Evolutionary conservation across 2,797 vertebrate genomes (phyloP).

Genomic region (Pangasius krempfi): DNA sequence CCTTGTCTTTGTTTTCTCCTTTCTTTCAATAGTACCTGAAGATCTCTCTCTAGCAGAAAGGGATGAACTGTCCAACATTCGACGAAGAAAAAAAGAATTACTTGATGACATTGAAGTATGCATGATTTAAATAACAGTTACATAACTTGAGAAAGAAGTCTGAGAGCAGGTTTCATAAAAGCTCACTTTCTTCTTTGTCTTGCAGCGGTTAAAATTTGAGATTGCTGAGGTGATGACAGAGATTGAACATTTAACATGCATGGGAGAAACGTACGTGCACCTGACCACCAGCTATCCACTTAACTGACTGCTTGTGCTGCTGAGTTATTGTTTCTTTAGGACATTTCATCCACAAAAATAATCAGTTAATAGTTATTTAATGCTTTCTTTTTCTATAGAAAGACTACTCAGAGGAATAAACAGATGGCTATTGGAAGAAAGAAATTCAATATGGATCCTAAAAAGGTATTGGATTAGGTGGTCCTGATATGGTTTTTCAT

Average conservation of each 20-base stretch:
- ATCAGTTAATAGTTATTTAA: background rate
- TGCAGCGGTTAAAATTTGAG: conserved; percentile 93
- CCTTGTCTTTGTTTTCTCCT: background rate
- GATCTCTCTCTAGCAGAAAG: conserved; percentile 92
- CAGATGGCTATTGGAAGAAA: conserved; percentile 97
- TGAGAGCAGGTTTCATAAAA: background rate
- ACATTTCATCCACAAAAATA: background rate
- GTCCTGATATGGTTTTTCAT: background rate
- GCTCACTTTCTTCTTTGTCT: conserved; percentile 52
- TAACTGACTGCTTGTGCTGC: background rate
- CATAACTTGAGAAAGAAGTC: background rate
- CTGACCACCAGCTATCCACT: background rate
- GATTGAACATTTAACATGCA: conserved; percentile 93
- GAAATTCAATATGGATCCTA: conserved; percentile 99
- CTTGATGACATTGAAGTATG: conserved; percentile 96
- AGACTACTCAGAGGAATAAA: conserved; percentile 95
- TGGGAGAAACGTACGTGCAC: conserved; percentile 87
- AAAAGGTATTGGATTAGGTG: conserved; percentile 80
- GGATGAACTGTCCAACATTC: conserved; percentile 93
- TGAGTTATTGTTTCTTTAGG: background rate
- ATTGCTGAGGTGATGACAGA: conserved; percentile 98
- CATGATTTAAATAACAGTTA: conserved; percentile 17
- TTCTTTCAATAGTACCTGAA: conserved; percentile 83
- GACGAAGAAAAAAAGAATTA: conserved; percentile 92
- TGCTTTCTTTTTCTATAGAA: conserved; percentile 71